Conservation (phyloP, 2,797 vertebrate genomes). For the Lophura swinhoii region DNA sequence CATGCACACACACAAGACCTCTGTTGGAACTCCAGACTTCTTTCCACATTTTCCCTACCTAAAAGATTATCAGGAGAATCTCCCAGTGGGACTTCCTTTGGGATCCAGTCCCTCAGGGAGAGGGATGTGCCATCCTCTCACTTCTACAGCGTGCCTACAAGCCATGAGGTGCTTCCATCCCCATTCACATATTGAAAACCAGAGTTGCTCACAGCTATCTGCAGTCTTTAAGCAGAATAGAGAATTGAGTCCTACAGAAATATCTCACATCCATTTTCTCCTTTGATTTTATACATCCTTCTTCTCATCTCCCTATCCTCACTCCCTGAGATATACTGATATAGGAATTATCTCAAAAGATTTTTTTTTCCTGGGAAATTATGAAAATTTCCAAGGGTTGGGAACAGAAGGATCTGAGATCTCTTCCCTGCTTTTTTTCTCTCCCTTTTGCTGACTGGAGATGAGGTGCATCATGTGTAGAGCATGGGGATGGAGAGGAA, state of each 20-base stretch:
- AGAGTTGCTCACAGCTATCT: neutral
- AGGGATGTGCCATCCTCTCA: too few relatives aligned
- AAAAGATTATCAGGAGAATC: neutral
- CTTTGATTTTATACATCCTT: neutral
- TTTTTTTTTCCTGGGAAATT: neutral
- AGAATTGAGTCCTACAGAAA: rapidly evolving
- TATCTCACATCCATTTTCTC: neutral
- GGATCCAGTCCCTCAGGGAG: neutral
- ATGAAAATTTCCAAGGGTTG: neutral
- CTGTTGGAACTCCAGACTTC: neutral
- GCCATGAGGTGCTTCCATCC: neutral
- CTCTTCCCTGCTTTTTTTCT: neutral
- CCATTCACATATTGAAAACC: neutral
- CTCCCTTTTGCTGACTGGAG: neutral
- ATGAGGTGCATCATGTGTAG: neutral
- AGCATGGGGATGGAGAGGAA: neutral
- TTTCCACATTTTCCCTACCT: neutral
- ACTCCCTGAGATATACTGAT: neutral
- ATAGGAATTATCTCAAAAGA: neutral
- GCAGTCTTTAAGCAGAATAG: neutral
- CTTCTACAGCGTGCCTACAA: neutral
- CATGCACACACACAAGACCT: neutral
- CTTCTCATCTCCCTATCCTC: neutral
- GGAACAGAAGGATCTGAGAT: neutral
- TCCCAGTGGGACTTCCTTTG: neutral